phyloP scores from a whole-genome alignment of 37 sponge, comb jelly and placozoan species.

The Chondrilla cf. caribensis region DNA sequence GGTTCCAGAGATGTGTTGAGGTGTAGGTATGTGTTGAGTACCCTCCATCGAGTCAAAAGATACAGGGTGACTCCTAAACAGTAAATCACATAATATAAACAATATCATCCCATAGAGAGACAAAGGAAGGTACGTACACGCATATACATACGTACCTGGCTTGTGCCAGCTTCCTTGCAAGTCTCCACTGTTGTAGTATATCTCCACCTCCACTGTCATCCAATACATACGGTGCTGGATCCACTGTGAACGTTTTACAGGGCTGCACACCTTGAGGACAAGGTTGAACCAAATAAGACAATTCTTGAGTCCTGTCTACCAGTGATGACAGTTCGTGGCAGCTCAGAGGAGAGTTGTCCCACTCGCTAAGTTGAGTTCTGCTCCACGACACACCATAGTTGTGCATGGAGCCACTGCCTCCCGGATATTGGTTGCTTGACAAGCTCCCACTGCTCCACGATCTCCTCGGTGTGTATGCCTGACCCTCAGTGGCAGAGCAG shows the following conservation, averaged over 20 bases:
- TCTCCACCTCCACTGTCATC: conserved; percentile 28
- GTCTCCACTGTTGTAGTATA: conserved; percentile 66
- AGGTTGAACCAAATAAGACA: no score
- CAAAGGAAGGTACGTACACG: neutral
- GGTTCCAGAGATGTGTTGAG: no score
- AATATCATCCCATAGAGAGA: neutral
- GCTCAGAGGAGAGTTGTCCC: neutral
- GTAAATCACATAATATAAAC: no score
- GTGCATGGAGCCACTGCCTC: no score
- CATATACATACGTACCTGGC: conserved; percentile 34
- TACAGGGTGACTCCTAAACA: no score
- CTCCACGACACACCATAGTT: no score
- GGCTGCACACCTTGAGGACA: neutral
- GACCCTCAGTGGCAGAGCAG: no score
- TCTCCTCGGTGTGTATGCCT: no score
- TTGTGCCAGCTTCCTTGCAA: conserved; percentile 51
- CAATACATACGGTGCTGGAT: neutral
- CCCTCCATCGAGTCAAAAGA: no score
- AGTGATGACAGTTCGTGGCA: neutral
- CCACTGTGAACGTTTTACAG: neutral
- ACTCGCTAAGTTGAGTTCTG: neutral
- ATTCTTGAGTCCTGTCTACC: neutral
- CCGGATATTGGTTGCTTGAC: no score
- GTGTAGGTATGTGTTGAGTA: no score
- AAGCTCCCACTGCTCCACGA: no score